Evolutionary conservation across 1,140 invertebrate genomes (phyloP), one percentile per base, ranked within the genome.

Genomic region (Magallana angulata): DNA sequence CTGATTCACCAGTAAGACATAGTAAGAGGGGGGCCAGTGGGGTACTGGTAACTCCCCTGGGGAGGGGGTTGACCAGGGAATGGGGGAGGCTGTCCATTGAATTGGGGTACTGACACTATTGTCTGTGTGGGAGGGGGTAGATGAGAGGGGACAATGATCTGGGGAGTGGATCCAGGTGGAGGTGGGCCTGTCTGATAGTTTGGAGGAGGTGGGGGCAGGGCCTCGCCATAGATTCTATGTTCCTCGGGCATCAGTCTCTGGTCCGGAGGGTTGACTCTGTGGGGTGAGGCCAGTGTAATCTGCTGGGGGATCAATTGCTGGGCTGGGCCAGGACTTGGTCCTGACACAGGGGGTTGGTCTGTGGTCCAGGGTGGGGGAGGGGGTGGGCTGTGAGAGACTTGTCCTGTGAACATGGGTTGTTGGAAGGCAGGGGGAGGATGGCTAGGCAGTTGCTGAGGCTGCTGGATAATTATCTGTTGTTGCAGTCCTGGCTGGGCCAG

Each of bases 31-130:
- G 81, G 81, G 0, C 81, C 81, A n/a, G 81, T n/a, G 81, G 81
- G 81, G 24, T 76, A 76, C 81, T 82, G 81, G 18, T 57, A 82
- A 9, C 81, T 56, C 6, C 48, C n/a, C 6, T 57, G 87, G 3
- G 88, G 85, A 14, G 91, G 91, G 7, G 89, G 87, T 62, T 86
- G 84, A 1, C 88, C 90, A 82, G 87, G 58, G 11, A 91, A 57
- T 24, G 80, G 85, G 30, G 76, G 82, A 8, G 89, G 87, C n/a
- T 90, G 88, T 30, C 76, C 87, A 16, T 59, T 48, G 0, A 82
- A 80, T 58, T 86, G 76, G 56, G 62, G 80, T 11, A 59, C 71
- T 16, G 68, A 62, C 48, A 76, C 48, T 36, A 81, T 85, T 71
- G 85, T 85, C 57, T 85, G 85, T 48, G 85, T 60, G 14, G 85